Evolutionary conservation across 2,888 invertebrate species (phyloP), one percentile per base, ranked within the genome.

Genomic region (Agrotis segetum): DNA sequence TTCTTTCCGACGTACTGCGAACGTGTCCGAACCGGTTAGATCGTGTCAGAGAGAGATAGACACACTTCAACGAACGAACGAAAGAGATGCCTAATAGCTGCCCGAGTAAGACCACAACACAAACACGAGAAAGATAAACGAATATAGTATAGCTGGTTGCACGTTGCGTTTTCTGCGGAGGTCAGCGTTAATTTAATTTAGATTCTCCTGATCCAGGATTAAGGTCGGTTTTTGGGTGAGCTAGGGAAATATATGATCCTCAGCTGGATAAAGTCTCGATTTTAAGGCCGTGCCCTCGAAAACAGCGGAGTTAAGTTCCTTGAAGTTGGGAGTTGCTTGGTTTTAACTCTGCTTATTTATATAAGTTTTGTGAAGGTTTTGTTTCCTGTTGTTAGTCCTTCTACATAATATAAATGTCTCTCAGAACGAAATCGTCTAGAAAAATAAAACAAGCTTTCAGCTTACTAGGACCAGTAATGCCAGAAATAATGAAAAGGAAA

Each of bases 1-100:
- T 89, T 88, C 90, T 90, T 88, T 86, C 87, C 77, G 80, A 85
- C 86, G 88, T 83, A 85, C 86, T 82, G 86, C 88, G 88, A 88
- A 88, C 89, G 86, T 90, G 89, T 90, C 88, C 88, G 88, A 88
- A 93, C 92, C 92, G 92, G 93, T 92, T 92, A 87, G 84, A 68
- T 85, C 73, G 86, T 82, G 85, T 81, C 81, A 68, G 89, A 92
- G 82, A 66, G 86, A 84, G 89, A 90, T 58, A 71, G 71, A 65
- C 74, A 74, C 67, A 85, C 71, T 61, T 66, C 61, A 62, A 68
- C 60, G 74, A 74, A 83, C 60, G 90, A 82, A 82, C 55, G 76
- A 92, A 81, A 78, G 90, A 85, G 92, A 91, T 65, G 71, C 77
- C 74, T 53, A 75, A 87, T 82, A 70, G 75, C 80, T 82, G 85